A percentile compares a stretch with the other conserved stretches of the same genome.
phyloP scores from a whole-genome alignment of 2,888 invertebrate species.

The Abscondita cerata region DNA sequence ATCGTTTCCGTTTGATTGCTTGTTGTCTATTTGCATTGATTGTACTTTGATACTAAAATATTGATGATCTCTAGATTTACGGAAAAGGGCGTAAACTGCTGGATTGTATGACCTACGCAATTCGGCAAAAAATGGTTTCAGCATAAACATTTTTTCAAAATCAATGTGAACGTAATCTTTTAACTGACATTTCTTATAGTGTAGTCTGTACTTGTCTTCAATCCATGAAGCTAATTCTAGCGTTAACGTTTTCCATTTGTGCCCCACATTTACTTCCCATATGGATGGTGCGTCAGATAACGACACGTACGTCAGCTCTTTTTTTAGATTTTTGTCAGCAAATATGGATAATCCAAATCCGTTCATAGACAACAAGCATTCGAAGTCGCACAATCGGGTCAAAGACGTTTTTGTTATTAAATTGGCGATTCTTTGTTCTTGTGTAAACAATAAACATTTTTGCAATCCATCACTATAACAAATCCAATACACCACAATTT shows the following conservation, averaged over 20 bases:
- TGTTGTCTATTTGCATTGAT: constrained; percentile 74
- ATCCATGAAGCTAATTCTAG: constrained; percentile 81
- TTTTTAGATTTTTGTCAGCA: constrained; percentile 51
- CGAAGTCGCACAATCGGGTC: constrained; percentile 72
- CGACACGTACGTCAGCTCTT: constrained; percentile 74
- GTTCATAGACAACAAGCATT: constrained; percentile 72
- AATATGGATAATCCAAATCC: constrained; percentile 71
- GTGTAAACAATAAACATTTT: constrained; percentile 76
- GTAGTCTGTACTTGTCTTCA: constrained; percentile 77
- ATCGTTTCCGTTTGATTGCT: constrained; percentile 46
- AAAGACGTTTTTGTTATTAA: constrained; percentile 66
- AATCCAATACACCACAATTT: constrained; percentile 81
- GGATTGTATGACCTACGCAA: constrained; percentile 76
- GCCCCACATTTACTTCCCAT: constrained; percentile 83
- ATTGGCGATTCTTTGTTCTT: constrained; percentile 74
- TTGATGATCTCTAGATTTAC: constrained; percentile 72
- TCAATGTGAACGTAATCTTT: constrained; percentile 83
- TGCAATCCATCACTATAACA: constrained; percentile 79
- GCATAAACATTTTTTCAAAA: constrained; percentile 85
- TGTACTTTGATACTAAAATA: constrained; percentile 74
- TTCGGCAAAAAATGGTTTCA: constrained; percentile 84
- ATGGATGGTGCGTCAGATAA: constrained; percentile 73
- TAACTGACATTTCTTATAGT: constrained; percentile 73
- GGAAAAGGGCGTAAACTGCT: constrained; percentile 75
- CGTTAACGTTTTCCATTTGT: constrained; percentile 80